Evolutionary conservation across 2,113 vertebrate species (phyloP), one percentile per base, ranked within the genome.

Genomic region (Ammodytes dubius): DNA sequence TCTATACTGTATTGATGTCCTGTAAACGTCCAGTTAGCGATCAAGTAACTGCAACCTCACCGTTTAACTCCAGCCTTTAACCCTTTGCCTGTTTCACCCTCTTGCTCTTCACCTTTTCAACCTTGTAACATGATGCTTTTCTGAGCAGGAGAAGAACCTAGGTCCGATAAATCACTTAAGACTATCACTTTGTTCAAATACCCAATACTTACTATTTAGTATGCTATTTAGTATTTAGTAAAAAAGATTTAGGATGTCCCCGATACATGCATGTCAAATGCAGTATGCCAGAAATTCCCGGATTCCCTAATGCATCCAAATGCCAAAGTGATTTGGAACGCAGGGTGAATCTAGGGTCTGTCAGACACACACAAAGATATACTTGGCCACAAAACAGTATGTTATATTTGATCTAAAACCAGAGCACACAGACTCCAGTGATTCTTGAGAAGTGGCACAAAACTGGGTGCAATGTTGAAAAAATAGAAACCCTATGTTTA

Each of bases 1-100:
- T 86, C 83, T 81, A 65, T 66, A 53, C 52, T 4, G n/a, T 66
- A 74, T 77, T 57, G 45, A 79, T 78, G 72, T 72, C 76, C 71
- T 61, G 58, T 69, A 65, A 83, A 85, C 1, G 1, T 85, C 72
- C 74, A 67, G 40, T 82, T 42, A 61, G 66, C 75, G 5, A 58
- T 74, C 71, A 76, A 42, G 74, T 87, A 67, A 76, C 67, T 64
- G 54, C 47, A 61, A n/a, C 70, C n/a, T 45, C 19, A 49, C 52
- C 1, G 4, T 72, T 52, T 59, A 76, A 76, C 56, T 15, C 40
- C 58, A n/a, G 37, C 86, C 54, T 70, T 50, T 45, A n/a, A 77
- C 74, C 77, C 14, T 67, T 4, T 3, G 39, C 52, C n/a, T 10
- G 39, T 68, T 27, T 27, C 77, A 54, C 56, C 27, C 75, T 71